A percentile compares a stretch with the other conserved stretches of the same genome.
Evolutionary conservation across 2,797 vertebrate species (phyloP).

Genomic region (Petrocephalus sullivani): DNA sequence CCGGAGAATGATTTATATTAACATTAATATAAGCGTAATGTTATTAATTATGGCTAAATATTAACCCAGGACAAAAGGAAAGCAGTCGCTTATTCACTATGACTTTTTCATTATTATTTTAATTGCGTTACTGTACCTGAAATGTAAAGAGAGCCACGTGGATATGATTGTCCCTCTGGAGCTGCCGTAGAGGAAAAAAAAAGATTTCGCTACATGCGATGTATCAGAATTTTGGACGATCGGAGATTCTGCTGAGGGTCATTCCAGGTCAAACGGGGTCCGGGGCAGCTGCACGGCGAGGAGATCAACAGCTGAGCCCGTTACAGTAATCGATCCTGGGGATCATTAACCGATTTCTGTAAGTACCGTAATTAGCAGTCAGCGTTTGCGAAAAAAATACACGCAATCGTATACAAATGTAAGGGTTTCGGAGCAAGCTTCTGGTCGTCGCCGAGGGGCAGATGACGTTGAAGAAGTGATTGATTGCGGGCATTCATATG

Average conservation of each 20-base stretch:
- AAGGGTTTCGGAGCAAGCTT: neutral
- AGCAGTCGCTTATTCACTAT: neutral
- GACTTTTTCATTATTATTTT: neutral
- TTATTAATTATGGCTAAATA: neutral
- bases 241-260: constrained; percentile 30
- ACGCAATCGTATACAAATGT: neutral
- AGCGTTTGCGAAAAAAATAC: neutral
- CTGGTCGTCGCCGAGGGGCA: neutral
- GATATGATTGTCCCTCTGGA: constrained; percentile 23
- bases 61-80: neutral
- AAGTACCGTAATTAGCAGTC: neutral
- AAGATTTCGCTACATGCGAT: constrained; percentile 27
- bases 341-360: neutral
- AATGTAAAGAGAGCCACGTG: neutral
- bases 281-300: constrained; percentile 22
- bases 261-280: constrained; percentile 42
- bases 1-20: neutral
- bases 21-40: neutral
- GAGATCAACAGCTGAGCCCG: constrained; percentile 21
- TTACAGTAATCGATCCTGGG: constrained; percentile 1
- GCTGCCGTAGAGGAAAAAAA: constrained; percentile 24
- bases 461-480: neutral
- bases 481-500: neutral
- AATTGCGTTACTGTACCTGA: neutral
- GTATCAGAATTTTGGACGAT: constrained; percentile 30